Base-by-base conservation (phyloP, 1,140 invertebrate genomes). In the Hycleus cichorii region DNA sequence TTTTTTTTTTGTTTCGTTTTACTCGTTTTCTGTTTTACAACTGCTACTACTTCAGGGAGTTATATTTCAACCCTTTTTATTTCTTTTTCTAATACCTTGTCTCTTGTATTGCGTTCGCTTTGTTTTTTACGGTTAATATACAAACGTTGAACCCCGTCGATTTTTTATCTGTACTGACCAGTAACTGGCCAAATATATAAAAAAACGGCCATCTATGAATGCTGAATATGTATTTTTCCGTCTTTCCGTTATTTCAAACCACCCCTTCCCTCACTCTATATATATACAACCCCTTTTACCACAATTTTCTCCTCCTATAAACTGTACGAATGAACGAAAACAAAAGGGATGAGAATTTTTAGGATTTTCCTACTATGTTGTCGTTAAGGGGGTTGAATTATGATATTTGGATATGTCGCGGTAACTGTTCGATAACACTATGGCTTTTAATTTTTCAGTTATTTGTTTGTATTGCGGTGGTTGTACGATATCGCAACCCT, bases 221-320 rank as follows among this genome's bases (percentile, higher is more conserved):
- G 58, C 58, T 59, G 58, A 59, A 59, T 59, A 51, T 59, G 58
- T 59, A 55, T 55, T 54, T 59, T 59, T 59, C 58, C 58, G 50
- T 59, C 58, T 59, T 59, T 59, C 47, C 50, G 54, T 51, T 47
- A 55, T 59, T 59, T 59, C 32, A 32, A 32, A 18, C 18, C 18
- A 18, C 18, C 18, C 12, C 18, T 18, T 18, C 32, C 32, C 32
- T 32, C 32, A 3, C 7, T 32, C 32, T 7, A 32, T 7, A 18
- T 18, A 18, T 18, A 18, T 32, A 32, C 32, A 32, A 32, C 32
- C 7, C 32, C 32, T 7, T 32, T 32, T 32, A 18, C 18, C 18
- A 18, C 18, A 18, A 18, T 18, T 18, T 18, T 18, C 18, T 32
- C 7, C 4, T 32, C 32, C 32, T 5, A 32, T 32, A 32, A 7